Percentiles rank a stretch among this genome's conserved stretches.
Evolutionary conservation across 2,888 invertebrate genomes (phyloP).

Genomic region (Stictocephala bisonia): DNA sequence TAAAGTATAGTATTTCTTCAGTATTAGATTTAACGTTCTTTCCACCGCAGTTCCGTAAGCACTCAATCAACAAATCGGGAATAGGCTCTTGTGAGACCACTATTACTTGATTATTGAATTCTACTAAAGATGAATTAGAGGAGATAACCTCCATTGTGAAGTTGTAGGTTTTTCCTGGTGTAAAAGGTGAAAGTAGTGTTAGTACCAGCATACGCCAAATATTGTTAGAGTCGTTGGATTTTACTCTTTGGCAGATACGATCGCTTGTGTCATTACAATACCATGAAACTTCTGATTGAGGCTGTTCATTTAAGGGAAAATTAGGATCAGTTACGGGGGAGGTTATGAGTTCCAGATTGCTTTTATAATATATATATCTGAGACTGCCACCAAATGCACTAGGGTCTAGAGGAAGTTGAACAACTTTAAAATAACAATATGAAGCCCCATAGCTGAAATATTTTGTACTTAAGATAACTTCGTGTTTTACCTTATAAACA

Average conservation of each 20-base stretch:
- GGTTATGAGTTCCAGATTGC: not conserved
- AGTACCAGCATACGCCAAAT: too few species aligned
- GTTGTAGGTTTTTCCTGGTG: not conserved
- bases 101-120: not conserved
- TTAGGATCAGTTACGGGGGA: not conserved
- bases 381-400: not conserved
- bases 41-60: not conserved
- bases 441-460: not conserved
- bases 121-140: not conserved
- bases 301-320: not conserved
- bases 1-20: not conserved
- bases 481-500: not conserved
- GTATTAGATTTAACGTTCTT: not conserved
- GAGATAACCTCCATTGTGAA: not conserved
- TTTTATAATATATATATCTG: not conserved
- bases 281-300: not conserved
- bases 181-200: too few species aligned
- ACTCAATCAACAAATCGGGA: not conserved
- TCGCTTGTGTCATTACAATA: not conserved
- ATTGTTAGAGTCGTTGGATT: too few species aligned
- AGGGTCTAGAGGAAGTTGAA: not conserved
- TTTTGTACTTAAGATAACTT: not conserved
- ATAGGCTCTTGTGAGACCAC: not conserved
- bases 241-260: not conserved
- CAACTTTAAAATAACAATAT: not conserved